phyloP scores from a whole-genome alignment of 2,888 invertebrate species.

The Tromatobia lineatoria region DNA sequence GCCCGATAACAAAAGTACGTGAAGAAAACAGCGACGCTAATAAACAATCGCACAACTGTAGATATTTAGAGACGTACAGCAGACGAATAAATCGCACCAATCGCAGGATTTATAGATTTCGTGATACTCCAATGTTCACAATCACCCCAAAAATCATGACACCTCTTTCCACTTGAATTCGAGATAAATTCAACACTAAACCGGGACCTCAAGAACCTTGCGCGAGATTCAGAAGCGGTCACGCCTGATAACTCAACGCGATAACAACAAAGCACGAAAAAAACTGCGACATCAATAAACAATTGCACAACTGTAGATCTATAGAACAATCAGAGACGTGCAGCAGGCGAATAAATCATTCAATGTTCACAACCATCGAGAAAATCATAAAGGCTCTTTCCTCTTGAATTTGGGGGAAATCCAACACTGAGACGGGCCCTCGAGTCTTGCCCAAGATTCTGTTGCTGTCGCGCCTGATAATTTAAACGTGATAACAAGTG shows the following conservation, averaged over 20 bases:
- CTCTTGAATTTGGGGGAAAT: not conserved
- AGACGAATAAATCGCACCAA: not conserved
- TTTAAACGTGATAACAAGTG: not conserved
- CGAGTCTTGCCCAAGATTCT: not conserved
- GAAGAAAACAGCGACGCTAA: too few relatives aligned
- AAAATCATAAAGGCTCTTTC: not conserved
- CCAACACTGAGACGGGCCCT: not conserved
- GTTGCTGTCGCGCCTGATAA: not conserved
- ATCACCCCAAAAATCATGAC: not conserved
- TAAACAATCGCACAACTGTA: constrained; percentile 5
- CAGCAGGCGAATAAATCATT: too few relatives aligned
- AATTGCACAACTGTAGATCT: constrained; percentile 11
- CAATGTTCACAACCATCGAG: not conserved
- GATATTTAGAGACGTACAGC: constrained; percentile 8
- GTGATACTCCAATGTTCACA: not conserved
- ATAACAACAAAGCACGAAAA: too few relatives aligned
- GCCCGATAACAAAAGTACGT: too few relatives aligned
- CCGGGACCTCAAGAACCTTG: too few relatives aligned
- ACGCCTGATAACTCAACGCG: too few relatives aligned
- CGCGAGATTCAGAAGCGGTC: too few relatives aligned
- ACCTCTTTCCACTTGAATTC: not conserved
- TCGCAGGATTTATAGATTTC: not conserved
- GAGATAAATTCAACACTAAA: too few relatives aligned
- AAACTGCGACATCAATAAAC: too few relatives aligned
- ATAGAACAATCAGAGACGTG: too few relatives aligned